Percentiles rank a stretch among this genome's conserved stretches.
Conservation (phyloP, 1,140 invertebrate genomes). For the Drosophila sp. region DNA sequence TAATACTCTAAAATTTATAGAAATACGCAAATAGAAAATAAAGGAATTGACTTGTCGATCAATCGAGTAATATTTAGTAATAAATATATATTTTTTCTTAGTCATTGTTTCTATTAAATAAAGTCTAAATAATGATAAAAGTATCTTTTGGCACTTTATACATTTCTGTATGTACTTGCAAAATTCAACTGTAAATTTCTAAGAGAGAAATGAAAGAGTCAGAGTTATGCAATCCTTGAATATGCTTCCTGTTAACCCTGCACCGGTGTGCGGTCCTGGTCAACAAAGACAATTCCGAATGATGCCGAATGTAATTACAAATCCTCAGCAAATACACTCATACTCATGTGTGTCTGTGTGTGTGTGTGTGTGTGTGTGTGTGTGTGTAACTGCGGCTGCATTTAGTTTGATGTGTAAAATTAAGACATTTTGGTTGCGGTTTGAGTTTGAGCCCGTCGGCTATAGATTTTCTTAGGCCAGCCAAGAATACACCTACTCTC, state of each 20-base stretch:
- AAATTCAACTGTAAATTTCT: slow-evolving; percentile 6
- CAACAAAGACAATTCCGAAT: slow-evolving; percentile 57
- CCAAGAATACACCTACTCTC: slow-evolving; percentile 9
- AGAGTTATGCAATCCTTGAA: slow-evolving; percentile 46
- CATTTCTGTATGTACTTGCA: too few relatives aligned
- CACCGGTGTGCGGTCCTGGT: slow-evolving; percentile 13
- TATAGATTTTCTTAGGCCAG: slow-evolving; percentile 77
- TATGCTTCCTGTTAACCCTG: slow-evolving; percentile 13
- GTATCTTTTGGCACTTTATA: too few relatives aligned
- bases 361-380: slow-evolving; percentile 15
- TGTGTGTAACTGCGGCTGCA: slow-evolving; percentile 55
- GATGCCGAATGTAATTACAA: slow-evolving; percentile 80
- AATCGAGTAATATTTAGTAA: too few relatives aligned
- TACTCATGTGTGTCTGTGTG: slow-evolving; percentile 21
- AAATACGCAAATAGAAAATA: too few relatives aligned
- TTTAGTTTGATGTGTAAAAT: slow-evolving; percentile 80
- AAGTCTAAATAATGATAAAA: too few relatives aligned
- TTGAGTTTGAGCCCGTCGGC: slow-evolving; percentile 64
- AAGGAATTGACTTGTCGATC: too few relatives aligned
- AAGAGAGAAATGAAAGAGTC: slow-evolving; percentile 39
- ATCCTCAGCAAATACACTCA: slow-evolving; percentile 63
- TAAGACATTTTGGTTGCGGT: slow-evolving; percentile 79
- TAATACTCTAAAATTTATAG: too few relatives aligned
- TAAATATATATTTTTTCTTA: too few relatives aligned
- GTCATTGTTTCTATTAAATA: too few relatives aligned